Conservation (phyloP, 2,113 vertebrate genomes). For the Phodopus roborovskii region DNA sequence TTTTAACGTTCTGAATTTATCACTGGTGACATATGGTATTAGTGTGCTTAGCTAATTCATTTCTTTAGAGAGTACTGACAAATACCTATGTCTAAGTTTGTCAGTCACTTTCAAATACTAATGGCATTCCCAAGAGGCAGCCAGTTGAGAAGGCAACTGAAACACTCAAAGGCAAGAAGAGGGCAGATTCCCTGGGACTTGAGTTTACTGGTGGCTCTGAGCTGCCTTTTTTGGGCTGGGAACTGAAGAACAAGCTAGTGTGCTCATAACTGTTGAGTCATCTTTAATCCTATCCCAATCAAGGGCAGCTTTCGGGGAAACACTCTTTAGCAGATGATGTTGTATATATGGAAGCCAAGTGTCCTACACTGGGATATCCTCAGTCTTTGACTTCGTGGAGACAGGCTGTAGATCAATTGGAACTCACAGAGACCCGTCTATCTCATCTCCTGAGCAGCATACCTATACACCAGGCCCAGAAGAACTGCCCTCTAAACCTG, state of each 20-base stretch:
- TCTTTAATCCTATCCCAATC: neutral
- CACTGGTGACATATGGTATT: neutral
- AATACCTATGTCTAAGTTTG: neutral
- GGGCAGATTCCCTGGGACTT: neutral
- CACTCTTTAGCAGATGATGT: neutral
- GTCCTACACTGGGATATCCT: neutral
- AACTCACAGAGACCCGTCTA: neutral
- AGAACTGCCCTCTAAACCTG: neutral
- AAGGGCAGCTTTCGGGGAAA: neutral
- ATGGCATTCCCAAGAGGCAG: neutral
- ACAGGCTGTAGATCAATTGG: neutral
- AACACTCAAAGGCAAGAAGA: neutral
- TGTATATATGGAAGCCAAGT: neutral
- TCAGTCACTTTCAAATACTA: constrained; percentile 1
- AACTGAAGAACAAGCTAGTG: neutral
- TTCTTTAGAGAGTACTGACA: constrained; percentile 20
- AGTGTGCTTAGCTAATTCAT: neutral
- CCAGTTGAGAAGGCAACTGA: neutral
- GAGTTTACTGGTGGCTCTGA: neutral
- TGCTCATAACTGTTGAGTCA: neutral
- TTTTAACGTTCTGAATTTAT: neutral
- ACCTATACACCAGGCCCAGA: neutral
- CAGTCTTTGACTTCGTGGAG: too few relatives aligned
- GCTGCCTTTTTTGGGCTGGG: neutral
- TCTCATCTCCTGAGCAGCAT: neutral